phyloP scores from a whole-genome alignment of 1,140 invertebrate species.

The Holcopasites calliopsidis region DNA sequence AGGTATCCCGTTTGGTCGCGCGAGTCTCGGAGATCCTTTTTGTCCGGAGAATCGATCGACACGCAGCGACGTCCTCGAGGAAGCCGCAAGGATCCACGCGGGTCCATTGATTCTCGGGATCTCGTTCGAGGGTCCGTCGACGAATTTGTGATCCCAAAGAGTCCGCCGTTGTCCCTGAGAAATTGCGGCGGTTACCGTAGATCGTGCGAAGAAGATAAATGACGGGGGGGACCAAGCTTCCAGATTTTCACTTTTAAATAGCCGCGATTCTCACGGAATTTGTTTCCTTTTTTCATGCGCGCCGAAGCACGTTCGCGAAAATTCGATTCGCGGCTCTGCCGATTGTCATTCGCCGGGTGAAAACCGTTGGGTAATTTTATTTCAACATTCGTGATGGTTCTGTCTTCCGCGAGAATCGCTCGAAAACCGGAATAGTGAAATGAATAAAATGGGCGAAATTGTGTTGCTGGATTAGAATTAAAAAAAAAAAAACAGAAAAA shows the following conservation, averaged over 20 bases:
- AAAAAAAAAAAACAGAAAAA: background rate
- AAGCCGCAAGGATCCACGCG: background rate
- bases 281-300: background rate
- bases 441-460: too few relatives aligned
- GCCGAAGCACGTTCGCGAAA: background rate
- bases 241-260: background rate
- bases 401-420: background rate
- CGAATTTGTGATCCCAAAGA: slow-evolving; percentile 28
- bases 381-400: background rate
- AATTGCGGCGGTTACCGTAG: too few relatives aligned
- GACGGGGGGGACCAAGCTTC: background rate
- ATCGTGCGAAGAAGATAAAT: slow-evolving; percentile 39
- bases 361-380: slow-evolving; percentile 8
- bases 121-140: background rate
- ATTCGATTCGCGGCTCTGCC: background rate
- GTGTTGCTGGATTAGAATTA: background rate
- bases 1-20: slow-evolving; percentile 32
- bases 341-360: background rate
- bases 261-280: background rate
- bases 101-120: background rate
- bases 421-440: background rate
- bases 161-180: background rate
- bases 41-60: slow-evolving; percentile 21
- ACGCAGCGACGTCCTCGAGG: background rate
- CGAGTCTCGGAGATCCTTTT: slow-evolving; percentile 19